phyloP scores from a whole-genome alignment of 2,888 invertebrate species.

The Gisinianus flammeolus region DNA sequence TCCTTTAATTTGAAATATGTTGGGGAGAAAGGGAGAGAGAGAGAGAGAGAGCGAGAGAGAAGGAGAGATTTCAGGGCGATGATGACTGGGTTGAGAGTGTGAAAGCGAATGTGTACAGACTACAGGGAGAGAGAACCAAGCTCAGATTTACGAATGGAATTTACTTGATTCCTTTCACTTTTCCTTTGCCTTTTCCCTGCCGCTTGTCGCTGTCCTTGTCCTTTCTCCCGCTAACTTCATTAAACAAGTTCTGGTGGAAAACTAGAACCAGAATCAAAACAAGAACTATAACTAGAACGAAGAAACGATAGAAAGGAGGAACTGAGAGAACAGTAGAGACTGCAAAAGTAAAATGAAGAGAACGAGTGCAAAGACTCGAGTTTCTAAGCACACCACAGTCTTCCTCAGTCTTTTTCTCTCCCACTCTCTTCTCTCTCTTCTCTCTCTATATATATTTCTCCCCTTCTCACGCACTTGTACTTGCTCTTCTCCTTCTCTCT shows the following conservation, averaged over 20 bases:
- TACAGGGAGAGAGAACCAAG: too few relatives aligned
- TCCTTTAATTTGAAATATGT: constrained; percentile 28
- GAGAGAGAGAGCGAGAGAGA: not conserved
- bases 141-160: constrained; percentile 7
- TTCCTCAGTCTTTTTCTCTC: too few relatives aligned
- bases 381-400: too few relatives aligned
- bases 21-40: not conserved
- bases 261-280: too few relatives aligned
- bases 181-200: not conserved
- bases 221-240: constrained; percentile 19
- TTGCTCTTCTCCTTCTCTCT: too few relatives aligned
- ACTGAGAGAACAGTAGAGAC: not conserved
- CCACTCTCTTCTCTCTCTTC: too few relatives aligned
- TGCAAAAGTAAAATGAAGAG: not conserved
- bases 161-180: constrained; percentile 3
- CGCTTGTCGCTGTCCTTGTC: not conserved
- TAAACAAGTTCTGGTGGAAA: too few relatives aligned
- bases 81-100: not conserved
- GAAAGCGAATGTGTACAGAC: not conserved
- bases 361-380: not conserved
- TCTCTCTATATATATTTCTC: too few relatives aligned
- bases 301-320: too few relatives aligned
- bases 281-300: too few relatives aligned
- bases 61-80: not conserved
- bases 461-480: too few relatives aligned